Conservation (phyloP, 2,888 invertebrate species). For the Matsumyia berberina region DNA sequence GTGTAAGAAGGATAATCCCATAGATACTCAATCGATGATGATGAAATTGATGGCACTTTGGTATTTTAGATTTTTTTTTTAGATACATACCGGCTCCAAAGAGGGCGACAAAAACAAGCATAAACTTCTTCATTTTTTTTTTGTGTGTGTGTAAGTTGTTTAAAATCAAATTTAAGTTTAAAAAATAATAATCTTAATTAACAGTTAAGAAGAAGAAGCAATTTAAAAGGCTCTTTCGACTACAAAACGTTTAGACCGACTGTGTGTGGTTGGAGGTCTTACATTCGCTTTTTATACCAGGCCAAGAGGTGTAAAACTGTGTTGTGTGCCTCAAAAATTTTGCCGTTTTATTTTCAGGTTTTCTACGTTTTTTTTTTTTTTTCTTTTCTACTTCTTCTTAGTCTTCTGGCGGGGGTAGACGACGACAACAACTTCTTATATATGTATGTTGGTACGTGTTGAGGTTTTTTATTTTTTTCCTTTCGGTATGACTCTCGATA, state of each 20-base stretch:
- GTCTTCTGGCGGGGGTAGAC: conserved; percentile 69
- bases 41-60: conserved; percentile 69
- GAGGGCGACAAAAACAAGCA: conserved; percentile 87
- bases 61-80: conserved; percentile 61
- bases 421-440: conserved; percentile 33
- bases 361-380: conserved; percentile 36
- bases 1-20: conserved; percentile 69
- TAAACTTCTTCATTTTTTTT: conserved; percentile 84
- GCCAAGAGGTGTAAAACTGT: conserved; percentile 74
- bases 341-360: conserved; percentile 76
- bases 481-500: conserved; percentile 38
- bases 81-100: conserved; percentile 88
- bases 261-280: conserved; percentile 84
- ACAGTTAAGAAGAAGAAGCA: conserved; percentile 35
- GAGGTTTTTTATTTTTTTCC: conserved; percentile 27
- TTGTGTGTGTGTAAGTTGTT: conserved; percentile 55
- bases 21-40: conserved; percentile 51
- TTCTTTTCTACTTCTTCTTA: conserved; percentile 42
- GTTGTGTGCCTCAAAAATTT: conserved; percentile 77
- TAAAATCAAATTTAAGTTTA: conserved; percentile 52
- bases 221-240: conserved; percentile 77
- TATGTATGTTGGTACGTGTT: conserved; percentile 50
- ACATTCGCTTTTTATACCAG: conserved; percentile 85
- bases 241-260: conserved; percentile 84
- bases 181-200: conserved; percentile 34